Base-by-base conservation (phyloP, 2,888 invertebrate genomes). In the Smittia sp. region DNA sequence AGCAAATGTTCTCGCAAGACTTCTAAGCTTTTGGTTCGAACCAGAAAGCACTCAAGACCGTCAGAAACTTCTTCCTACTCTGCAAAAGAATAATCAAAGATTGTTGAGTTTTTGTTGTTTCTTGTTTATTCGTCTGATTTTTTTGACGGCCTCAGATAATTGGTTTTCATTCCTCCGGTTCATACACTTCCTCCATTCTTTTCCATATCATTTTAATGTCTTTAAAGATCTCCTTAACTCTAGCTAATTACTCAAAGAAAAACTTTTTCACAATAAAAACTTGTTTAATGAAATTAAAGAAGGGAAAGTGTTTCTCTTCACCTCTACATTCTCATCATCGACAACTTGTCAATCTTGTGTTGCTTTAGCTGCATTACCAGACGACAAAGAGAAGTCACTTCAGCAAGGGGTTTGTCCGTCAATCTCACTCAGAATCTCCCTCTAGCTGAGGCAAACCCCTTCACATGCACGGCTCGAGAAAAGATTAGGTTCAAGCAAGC, bases 61-160 rank as follows among this genome's bases (percentile, higher is more conserved):
- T n/a, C n/a, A 39, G 39, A 39, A 39, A 39, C 13, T 39, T 39
- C 7, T 39, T 39, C n/a, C n/a, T n/a, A n/a, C n/a, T 39, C 13
- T 39, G 39, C 7, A 15, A 52, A 6, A 52, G 18, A 58, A 58
- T 9, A 58, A 22, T 58, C 13, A 58, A 58, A 58, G 22, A 58
- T 63, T 25, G 63, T 63, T 63, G 63, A 63, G 63, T 63, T 63
- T 63, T 63, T 63, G 63, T 25, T 63, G 3, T 63, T 11, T 63
- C 27, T n/a, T 27, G 27, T 27, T 63, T 27, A 15, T 63, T 63
- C 22, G 9, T 58, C 58, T 4, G 58, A 58, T 63, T 63, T 6
- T 27, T 63, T 27, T 63, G 58, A 58, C 22, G 58, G 18, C 9
- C 58, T 22, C 18, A 58, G 22, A 58, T 22, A 46, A 15, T 18